These are phyloP conservation scores for Axis porcinus DNA, from an alignment of 2,113 vertebrate genomes.

Conservation along the genomic window DNA sequence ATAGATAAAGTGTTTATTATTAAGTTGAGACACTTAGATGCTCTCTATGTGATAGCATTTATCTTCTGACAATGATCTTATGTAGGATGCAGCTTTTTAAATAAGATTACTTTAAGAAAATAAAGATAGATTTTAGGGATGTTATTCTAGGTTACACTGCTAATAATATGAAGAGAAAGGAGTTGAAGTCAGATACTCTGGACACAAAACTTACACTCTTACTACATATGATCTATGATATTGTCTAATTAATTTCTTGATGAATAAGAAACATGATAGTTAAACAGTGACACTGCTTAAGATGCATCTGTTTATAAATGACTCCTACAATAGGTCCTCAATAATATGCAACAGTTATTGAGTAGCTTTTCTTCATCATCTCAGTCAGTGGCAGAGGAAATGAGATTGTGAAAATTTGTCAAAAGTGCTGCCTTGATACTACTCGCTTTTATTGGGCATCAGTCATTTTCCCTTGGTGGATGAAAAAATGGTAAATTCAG, in stretches of 20 bases:
- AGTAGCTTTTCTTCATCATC: neutral
- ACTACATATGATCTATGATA: neutral
- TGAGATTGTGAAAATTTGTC: neutral
- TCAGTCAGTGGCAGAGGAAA: neutral
- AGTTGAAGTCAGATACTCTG: neutral
- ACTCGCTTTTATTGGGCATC: neutral
- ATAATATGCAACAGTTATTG: neutral
- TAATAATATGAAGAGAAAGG: neutral
- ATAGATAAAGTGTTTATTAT: neutral
- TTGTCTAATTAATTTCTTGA: neutral
- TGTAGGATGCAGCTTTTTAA: neutral
- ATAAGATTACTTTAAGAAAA: neutral
- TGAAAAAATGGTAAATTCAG: neutral
- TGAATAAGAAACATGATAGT: neutral
- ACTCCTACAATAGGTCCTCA: neutral
- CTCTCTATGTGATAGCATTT: neutral
- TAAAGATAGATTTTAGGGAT: neutral
- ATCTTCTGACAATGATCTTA: neutral
- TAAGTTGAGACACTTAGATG: neutral
- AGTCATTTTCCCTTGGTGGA: neutral
- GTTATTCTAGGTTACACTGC: neutral
- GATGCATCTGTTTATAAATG: neutral
- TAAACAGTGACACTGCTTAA: neutral
- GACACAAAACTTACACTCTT: neutral
- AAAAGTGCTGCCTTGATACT: neutral